Conservation (phyloP, 2,113 vertebrate species). For the Microtus ochrogaster region DNA sequence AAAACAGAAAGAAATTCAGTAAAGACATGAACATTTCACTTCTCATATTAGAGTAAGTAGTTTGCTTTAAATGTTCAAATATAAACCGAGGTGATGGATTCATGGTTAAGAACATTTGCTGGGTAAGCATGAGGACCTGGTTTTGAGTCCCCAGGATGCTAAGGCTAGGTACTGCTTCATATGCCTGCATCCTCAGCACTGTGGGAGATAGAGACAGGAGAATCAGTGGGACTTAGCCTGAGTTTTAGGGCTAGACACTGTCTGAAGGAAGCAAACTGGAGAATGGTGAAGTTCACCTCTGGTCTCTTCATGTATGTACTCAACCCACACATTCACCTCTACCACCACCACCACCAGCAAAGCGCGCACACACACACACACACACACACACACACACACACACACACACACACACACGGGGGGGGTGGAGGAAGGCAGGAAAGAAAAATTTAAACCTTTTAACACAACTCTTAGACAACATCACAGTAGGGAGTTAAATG, state of each 20-base stretch:
- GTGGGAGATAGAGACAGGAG: neutral
- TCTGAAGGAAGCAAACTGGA: neutral
- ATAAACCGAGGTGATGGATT: neutral
- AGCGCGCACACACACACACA: too few species aligned
- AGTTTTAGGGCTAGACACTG: neutral
- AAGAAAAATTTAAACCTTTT: constrained; percentile 58
- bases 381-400: neutral
- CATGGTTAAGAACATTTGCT: neutral
- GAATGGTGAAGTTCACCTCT: neutral
- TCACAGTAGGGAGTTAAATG: constrained; percentile 40
- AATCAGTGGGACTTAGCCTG: too few species aligned
- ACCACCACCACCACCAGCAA: neutral
- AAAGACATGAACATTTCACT: neutral
- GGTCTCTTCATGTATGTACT: too few species aligned
- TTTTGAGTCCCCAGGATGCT: neutral
- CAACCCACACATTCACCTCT: neutral
- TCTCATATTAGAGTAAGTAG: neutral
- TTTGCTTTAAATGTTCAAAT: constrained; percentile 48
- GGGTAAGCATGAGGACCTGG: too few species aligned
- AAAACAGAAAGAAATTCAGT: constrained; percentile 43
- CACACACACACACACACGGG: neutral
- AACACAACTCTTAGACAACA: constrained; percentile 44
- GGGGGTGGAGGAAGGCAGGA: too few species aligned
- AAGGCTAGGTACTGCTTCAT: neutral
- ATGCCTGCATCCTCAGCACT: neutral